These are phyloP conservation scores for Iselma pallidipennis DNA, from an alignment of 2,888 invertebrate genomes.

Conservation along the genomic window DNA sequence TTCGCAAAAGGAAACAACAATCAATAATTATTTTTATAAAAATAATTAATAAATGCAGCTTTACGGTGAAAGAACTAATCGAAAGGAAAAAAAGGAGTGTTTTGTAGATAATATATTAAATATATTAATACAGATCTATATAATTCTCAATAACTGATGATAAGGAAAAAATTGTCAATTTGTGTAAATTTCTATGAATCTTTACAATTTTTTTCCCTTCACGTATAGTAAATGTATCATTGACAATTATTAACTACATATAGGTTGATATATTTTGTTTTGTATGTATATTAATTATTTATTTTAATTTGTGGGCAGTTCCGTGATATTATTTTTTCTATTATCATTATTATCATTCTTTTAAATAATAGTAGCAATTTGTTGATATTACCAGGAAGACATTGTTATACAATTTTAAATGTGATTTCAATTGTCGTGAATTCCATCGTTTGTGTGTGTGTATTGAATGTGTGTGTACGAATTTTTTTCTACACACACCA, in stretches of 20 bases:
- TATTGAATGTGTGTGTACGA: no score
- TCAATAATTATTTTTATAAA: slow-evolving; percentile 25
- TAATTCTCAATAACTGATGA: neutral
- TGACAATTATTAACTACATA: neutral
- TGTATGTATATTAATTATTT: neutral
- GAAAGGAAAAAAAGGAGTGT: no score
- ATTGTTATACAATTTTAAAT: neutral
- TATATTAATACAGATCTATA: no score
- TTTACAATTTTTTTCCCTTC: neutral
- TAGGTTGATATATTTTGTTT: neutral
- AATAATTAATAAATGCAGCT: neutral
- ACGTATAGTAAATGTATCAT: neutral
- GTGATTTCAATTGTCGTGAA: no score
- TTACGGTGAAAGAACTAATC: neutral
- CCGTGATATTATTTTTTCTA: neutral
- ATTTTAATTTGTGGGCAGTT: neutral
- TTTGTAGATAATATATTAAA: neutral
- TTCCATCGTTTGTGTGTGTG: no score
- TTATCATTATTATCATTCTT: no score
- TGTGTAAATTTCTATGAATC: neutral
- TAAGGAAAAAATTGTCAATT: neutral
- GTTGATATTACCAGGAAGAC: neutral
- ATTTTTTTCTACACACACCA: no score
- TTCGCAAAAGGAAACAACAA: slow-evolving; percentile 7
- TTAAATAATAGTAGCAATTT: neutral